Evolutionary conservation across 2,888 invertebrate genomes (phyloP).

Genomic region (Aphidius colemani): DNA sequence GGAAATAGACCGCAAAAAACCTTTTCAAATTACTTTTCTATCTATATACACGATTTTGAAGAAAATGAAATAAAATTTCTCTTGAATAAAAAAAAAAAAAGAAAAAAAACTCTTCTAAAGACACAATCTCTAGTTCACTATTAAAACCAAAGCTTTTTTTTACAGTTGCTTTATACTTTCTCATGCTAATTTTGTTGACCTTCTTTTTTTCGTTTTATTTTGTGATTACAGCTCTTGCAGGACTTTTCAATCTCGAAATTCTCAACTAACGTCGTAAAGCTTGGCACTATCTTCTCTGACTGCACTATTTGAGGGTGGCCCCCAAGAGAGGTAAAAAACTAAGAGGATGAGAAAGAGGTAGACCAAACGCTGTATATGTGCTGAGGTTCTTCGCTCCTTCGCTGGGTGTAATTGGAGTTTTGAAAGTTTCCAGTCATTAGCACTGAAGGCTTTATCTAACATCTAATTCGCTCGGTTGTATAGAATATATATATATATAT

Average conservation of each 20-base stretch:
- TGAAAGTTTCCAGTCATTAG: slow-evolving; percentile 55
- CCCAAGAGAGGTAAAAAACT: slow-evolving; percentile 9
- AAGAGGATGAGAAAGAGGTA: neutral
- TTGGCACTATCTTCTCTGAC: slow-evolving; percentile 25
- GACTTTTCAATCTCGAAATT: slow-evolving; percentile 32
- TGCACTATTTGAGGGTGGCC: slow-evolving; percentile 7
- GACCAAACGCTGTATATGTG: neutral
- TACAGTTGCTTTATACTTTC: too few species aligned
- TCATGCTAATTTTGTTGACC: neutral
- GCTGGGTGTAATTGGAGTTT: slow-evolving; percentile 49
- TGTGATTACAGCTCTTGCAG: neutral
- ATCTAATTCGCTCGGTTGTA: slow-evolving; percentile 44
- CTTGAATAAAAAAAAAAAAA: too few species aligned
- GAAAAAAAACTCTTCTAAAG: too few species aligned
- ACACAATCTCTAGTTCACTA: too few species aligned
- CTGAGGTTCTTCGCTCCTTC: slow-evolving; percentile 29
- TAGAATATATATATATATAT: too few species aligned
- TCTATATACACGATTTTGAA: slow-evolving; percentile 29
- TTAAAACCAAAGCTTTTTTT: too few species aligned
- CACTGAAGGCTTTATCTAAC: slow-evolving; percentile 50
- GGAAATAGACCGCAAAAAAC: slow-evolving; percentile 43
- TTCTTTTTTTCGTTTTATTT: neutral
- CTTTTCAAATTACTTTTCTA: slow-evolving; percentile 48
- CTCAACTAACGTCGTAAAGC: slow-evolving; percentile 26
- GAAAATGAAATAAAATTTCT: too few species aligned